Evolutionary conservation across 2,113 vertebrate species (phyloP).

Genomic region (Ammospiza caudacuta): DNA sequence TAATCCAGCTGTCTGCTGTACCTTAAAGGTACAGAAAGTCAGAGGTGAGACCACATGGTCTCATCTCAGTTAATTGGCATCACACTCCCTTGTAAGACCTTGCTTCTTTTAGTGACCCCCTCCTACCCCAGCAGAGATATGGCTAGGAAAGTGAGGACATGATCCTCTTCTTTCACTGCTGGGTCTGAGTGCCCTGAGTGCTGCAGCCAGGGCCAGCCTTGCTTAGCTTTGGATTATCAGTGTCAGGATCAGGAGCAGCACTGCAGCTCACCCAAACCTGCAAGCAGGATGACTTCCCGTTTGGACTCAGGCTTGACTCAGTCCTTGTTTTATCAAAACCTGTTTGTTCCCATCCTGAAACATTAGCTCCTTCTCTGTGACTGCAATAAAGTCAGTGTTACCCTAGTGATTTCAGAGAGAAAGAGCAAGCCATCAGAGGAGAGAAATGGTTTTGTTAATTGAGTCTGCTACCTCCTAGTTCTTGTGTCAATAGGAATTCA

Average conservation of each 20-base stretch:
- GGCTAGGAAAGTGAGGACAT: background rate
- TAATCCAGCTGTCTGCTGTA: background rate
- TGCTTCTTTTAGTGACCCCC: background rate
- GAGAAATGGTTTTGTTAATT: slow-evolving; percentile 50
- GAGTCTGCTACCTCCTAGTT: slow-evolving; percentile 23
- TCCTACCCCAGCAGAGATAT: background rate
- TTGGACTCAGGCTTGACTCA: background rate
- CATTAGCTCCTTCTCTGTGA: background rate
- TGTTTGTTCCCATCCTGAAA: slow-evolving; percentile 19
- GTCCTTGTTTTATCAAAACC: background rate
- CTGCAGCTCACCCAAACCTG: background rate
- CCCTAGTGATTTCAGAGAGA: slow-evolving; percentile 3
- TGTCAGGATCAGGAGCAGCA: background rate
- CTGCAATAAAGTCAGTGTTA: background rate
- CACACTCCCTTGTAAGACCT: background rate
- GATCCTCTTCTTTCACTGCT: background rate
- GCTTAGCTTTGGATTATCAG: rapidly evolving
- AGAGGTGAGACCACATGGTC: background rate
- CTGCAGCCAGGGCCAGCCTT: background rate
- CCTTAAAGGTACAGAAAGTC: background rate
- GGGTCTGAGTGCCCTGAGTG: rapidly evolving
- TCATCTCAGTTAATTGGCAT: background rate
- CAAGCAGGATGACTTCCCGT: background rate
- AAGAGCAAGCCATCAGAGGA: slow-evolving; percentile 22
- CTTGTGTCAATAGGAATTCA: slow-evolving; percentile 48